Percentiles rank a stretch among this genome's conserved stretches.
These are phyloP conservation scores for Eurosta solidaginis DNA, from an alignment of 1,140 invertebrate genomes.

Conservation along the genomic window DNA sequence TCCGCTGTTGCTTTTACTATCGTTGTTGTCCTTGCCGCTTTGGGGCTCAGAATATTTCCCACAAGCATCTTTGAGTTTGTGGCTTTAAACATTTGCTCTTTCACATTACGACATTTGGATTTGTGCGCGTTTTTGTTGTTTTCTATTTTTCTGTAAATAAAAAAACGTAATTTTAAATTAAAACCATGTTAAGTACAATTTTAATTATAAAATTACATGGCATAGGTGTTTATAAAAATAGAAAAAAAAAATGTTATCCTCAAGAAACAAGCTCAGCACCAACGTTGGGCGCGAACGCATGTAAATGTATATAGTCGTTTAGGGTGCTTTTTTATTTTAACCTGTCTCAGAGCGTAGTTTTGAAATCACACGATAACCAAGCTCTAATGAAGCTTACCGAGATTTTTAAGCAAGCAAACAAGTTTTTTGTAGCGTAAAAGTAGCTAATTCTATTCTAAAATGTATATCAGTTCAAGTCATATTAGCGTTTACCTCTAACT, in stretches of 20 bases:
- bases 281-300: too few relatives aligned
- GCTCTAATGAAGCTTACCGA: too few relatives aligned
- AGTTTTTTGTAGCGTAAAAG: too few relatives aligned
- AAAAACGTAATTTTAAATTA: not conserved
- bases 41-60: not conserved
- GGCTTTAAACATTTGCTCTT: not conserved
- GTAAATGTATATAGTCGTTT: too few relatives aligned
- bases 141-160: not conserved
- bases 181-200: not conserved
- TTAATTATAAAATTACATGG: not conserved
- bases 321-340: too few relatives aligned
- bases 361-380: too few relatives aligned
- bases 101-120: not conserved
- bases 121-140: not conserved
- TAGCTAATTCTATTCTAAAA: too few relatives aligned
- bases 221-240: not conserved
- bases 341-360: too few relatives aligned
- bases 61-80: conserved; percentile 1
- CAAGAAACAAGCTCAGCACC: too few relatives aligned
- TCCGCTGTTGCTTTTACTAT: not conserved
- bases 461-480: too few relatives aligned
- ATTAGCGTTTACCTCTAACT: too few relatives aligned
- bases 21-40: not conserved
- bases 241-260: not conserved
- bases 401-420: too few relatives aligned